Conservation (phyloP, 2,888 invertebrate species). For the Eudemis profundana region DNA sequence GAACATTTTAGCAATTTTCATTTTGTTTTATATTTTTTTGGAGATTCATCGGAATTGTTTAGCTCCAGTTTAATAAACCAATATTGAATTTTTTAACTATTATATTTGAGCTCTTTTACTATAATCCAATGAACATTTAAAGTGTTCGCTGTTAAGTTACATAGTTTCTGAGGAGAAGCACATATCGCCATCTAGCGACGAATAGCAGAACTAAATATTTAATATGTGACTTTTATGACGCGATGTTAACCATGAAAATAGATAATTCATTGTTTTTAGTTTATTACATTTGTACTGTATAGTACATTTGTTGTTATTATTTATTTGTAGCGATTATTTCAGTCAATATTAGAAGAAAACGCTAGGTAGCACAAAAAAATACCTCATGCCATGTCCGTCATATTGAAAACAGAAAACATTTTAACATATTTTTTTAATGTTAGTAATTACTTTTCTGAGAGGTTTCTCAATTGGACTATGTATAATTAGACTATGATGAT, state of each 20-base stretch:
- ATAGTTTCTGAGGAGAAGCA: conserved; percentile 29
- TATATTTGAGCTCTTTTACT: not conserved
- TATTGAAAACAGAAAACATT: too few species aligned
- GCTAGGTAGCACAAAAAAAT: too few species aligned
- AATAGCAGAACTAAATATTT: conserved; percentile 58
- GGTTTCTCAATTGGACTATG: too few species aligned
- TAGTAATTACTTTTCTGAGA: too few species aligned
- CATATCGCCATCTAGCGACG: conserved; percentile 71
- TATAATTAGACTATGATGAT: too few species aligned
- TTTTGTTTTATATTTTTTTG: conserved; percentile 10
- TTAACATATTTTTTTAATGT: too few species aligned
- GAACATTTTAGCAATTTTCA: conserved; percentile 22
- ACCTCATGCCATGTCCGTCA: too few species aligned
- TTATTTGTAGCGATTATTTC: too few species aligned
- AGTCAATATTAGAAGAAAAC: too few species aligned
- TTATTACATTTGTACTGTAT: too few species aligned
- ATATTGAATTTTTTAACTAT: not conserved
- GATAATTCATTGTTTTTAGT: not conserved
- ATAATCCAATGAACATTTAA: not conserved
- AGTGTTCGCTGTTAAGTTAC: not conserved
- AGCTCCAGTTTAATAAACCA: not conserved
- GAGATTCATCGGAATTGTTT: not conserved
- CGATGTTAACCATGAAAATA: not conserved
- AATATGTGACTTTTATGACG: not conserved
- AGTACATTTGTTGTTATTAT: too few species aligned